Conservation (phyloP, 2,888 invertebrate species). For the Taenaris catops region DNA sequence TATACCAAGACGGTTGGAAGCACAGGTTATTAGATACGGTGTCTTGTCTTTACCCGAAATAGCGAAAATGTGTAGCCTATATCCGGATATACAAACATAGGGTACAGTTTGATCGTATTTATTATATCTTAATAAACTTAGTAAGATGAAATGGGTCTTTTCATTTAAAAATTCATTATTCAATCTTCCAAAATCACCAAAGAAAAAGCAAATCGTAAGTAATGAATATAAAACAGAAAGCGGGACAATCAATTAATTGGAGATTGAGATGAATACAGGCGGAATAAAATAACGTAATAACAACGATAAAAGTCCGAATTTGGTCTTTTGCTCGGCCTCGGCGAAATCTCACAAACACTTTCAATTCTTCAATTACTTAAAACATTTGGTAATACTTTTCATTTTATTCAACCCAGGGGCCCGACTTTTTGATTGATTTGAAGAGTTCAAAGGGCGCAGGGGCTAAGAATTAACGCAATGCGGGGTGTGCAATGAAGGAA, state of each 20-base stretch:
- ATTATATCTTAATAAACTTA: too few species aligned
- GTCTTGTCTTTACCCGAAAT: too few species aligned
- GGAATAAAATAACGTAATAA: constrained; percentile 31
- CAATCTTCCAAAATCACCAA: constrained; percentile 25
- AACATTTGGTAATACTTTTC: constrained; percentile 68
- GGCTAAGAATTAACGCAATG: constrained; percentile 65
- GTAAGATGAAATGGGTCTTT: too few species aligned
- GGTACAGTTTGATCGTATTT: too few species aligned
- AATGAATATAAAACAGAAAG: constrained; percentile 26
- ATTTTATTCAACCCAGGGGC: constrained; percentile 77
- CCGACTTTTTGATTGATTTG: constrained; percentile 76
- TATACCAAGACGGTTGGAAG: too few species aligned
- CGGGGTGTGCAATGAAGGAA: constrained; percentile 67
- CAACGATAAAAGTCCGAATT: constrained; percentile 35
- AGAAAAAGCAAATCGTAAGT: constrained; percentile 17
- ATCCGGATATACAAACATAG: too few species aligned
- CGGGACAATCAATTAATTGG: constrained; percentile 32
- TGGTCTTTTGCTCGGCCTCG: constrained; percentile 42
- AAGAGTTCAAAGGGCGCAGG: constrained; percentile 72
- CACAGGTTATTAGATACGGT: too few species aligned
- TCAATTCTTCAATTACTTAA: constrained; percentile 72
- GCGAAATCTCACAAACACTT: constrained; percentile 67
- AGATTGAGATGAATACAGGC: constrained; percentile 13
- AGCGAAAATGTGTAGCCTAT: too few species aligned
- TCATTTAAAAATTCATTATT: constrained; percentile 16